Percentiles rank a stretch among this genome's conserved stretches.
Conservation (phyloP, 1,140 invertebrate species). For the Frieseomelitta varia region DNA sequence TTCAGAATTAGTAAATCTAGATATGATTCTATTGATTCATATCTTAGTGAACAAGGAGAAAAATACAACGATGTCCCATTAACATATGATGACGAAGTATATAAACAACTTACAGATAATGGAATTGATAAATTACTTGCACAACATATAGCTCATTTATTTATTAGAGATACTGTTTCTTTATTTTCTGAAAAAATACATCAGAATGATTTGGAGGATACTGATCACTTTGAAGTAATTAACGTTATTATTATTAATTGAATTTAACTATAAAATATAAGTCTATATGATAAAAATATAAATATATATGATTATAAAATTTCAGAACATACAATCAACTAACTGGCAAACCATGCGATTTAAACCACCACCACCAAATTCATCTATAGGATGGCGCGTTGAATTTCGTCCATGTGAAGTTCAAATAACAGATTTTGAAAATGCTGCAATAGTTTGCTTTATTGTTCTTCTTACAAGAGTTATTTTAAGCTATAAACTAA, state of each 20-base stretch:
- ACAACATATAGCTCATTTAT: conserved; percentile 98
- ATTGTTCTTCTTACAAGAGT: conserved; percentile 97
- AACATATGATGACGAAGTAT: conserved; percentile 92
- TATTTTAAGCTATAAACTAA: conserved; percentile 97
- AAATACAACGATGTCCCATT: conserved; percentile 96
- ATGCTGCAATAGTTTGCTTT: conserved; percentile 99
- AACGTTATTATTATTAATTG: conserved; percentile 34
- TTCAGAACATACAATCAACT: conserved; percentile 99
- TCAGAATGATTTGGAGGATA: conserved; percentile 96
- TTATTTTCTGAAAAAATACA: conserved; percentile 98
- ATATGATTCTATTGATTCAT: conserved; percentile 99
- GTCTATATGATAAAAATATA: conserved; percentile 24
- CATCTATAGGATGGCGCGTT: conserved; percentile 98
- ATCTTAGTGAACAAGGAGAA: conserved; percentile 93
- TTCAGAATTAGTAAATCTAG: conserved; percentile 97
- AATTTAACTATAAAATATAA: conserved; percentile 41
- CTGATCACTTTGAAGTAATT: conserved; percentile 98
- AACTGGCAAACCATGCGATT: conserved; percentile 99
- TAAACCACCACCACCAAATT: conserved; percentile 97
- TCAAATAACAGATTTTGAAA: conserved; percentile 99
- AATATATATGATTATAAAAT: conserved; percentile 55
- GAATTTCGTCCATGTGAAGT: conserved; percentile 99
- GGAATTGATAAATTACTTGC: conserved; percentile 96
- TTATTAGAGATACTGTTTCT: conserved; percentile 98
- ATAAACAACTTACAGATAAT: conserved; percentile 90